Conservation (phyloP, 2,888 invertebrate species). For the Metallyticus violacea region DNA sequence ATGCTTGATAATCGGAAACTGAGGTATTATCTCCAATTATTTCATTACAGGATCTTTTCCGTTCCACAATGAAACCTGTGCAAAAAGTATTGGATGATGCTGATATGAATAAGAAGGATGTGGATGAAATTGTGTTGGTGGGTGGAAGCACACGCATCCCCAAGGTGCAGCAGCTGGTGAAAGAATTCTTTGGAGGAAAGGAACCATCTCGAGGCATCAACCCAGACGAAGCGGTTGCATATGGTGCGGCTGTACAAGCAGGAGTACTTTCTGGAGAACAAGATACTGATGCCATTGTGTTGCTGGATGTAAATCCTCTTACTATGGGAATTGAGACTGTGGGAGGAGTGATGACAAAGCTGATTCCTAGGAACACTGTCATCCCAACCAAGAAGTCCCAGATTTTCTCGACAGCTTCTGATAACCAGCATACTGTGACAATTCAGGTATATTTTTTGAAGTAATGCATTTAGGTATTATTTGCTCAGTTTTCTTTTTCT, state of each 20-base stretch:
- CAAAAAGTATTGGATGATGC: conserved; percentile 96
- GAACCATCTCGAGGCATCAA: conserved; percentile 98
- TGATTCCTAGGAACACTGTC: conserved; percentile 96
- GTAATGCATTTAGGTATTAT: neutral
- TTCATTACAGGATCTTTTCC: conserved; percentile 66
- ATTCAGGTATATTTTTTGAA: conserved; percentile 62
- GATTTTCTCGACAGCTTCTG: conserved; percentile 98
- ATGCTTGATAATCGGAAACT: neutral
- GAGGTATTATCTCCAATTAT: neutral
- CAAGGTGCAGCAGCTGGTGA: conserved; percentile 90
- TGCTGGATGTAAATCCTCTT: conserved; percentile 96
- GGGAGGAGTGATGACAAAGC: conserved; percentile 99
- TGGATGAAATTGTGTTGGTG: conserved; percentile 97
- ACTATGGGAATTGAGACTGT: conserved; percentile 99
- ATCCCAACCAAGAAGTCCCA: conserved; percentile 99
- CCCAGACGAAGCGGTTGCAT: conserved; percentile 98
- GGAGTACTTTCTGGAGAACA: conserved; percentile 97
- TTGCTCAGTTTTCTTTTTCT: too few species aligned
- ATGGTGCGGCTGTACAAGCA: conserved; percentile 97
- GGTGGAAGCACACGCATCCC: conserved; percentile 99
- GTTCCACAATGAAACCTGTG: conserved; percentile 92
- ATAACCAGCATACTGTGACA: conserved; percentile 98
- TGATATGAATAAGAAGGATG: conserved; percentile 97
- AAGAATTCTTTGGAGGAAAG: conserved; percentile 95
- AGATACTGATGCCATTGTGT: conserved; percentile 92